phyloP scores from a whole-genome alignment of 2,888 invertebrate genomes.

The Encarsia formosa region DNA sequence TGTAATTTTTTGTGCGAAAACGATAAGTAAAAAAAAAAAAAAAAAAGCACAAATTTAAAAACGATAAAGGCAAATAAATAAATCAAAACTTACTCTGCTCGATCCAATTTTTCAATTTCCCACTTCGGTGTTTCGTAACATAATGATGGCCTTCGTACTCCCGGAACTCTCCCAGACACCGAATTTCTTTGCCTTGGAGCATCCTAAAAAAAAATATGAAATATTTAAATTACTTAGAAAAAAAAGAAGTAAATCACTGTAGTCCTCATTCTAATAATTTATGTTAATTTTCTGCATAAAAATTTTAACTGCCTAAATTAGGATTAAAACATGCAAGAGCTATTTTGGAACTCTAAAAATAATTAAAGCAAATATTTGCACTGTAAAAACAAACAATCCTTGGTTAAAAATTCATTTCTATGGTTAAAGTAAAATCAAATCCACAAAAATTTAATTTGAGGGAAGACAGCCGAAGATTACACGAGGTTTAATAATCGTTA shows the following conservation, averaged over 20 bases:
- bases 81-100: constrained; percentile 39
- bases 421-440: not conserved
- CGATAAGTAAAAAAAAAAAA: not conserved
- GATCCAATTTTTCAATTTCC: constrained; percentile 42
- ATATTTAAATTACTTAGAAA: no score
- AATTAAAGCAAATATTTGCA: no score
- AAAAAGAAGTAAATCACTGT: no score
- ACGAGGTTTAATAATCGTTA: no score
- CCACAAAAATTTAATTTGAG: not conserved
- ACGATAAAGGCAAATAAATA: not conserved
- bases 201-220: constrained; percentile 34
- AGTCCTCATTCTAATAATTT: no score
- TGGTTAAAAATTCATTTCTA: no score
- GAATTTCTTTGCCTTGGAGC: constrained; percentile 43
- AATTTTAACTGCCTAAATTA: no score
- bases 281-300: no score
- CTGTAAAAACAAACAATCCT: no score
- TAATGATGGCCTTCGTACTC: constrained; percentile 43
- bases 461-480: not conserved
- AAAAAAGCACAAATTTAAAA: not conserved
- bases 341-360: no score
- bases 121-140: constrained; percentile 40
- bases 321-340: no score
- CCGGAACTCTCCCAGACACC: constrained; percentile 43
- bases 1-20: not conserved